A percentile compares a stretch with the other conserved stretches of the same genome.
These are phyloP conservation scores for Dryadula phaetusa DNA, from an alignment of 2,888 invertebrate genomes.

Conservation along the genomic window DNA sequence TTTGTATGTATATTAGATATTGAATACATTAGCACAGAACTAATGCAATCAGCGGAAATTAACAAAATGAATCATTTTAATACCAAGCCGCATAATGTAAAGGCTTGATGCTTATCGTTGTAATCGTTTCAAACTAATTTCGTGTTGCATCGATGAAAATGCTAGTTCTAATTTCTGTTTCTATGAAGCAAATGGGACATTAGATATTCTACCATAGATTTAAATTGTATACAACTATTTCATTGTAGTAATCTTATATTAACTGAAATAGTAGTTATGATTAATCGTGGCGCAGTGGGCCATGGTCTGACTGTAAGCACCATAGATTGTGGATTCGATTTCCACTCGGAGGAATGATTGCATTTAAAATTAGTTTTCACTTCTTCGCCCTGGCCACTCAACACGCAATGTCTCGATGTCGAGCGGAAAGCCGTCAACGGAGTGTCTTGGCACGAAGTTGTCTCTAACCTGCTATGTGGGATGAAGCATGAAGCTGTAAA, in stretches of 20 bases:
- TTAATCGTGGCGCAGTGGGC: too few relatives aligned
- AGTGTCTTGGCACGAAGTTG: too few relatives aligned
- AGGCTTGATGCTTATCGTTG: conserved; percentile 63
- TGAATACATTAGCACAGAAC: conserved; percentile 26
- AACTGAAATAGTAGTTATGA: too few relatives aligned
- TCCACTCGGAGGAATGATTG: too few relatives aligned
- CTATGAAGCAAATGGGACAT: conserved; percentile 17
- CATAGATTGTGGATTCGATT: too few relatives aligned
- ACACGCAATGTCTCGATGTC: too few relatives aligned
- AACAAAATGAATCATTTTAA: conserved; percentile 43
- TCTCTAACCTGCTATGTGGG: too few relatives aligned
- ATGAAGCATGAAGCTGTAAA: too few relatives aligned
- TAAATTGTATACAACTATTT: not conserved
- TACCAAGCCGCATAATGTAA: conserved; percentile 32
- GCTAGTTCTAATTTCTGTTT: conserved; percentile 32
- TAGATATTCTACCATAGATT: conserved; percentile 8
- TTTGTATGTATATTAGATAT: conserved; percentile 7
- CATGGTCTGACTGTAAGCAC: too few relatives aligned
- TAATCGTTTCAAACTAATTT: conserved; percentile 73
- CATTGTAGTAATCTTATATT: not conserved
- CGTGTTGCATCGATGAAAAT: conserved; percentile 49
- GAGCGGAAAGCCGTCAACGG: too few relatives aligned
- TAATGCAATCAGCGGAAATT: conserved; percentile 43
- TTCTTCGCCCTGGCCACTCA: too few relatives aligned
- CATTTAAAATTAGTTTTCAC: too few relatives aligned